A percentile compares a stretch with the other conserved stretches of the same genome.
These are phyloP conservation scores for Panthera leo DNA, from an alignment of 2,113 vertebrate genomes.

Conservation along the genomic window DNA sequence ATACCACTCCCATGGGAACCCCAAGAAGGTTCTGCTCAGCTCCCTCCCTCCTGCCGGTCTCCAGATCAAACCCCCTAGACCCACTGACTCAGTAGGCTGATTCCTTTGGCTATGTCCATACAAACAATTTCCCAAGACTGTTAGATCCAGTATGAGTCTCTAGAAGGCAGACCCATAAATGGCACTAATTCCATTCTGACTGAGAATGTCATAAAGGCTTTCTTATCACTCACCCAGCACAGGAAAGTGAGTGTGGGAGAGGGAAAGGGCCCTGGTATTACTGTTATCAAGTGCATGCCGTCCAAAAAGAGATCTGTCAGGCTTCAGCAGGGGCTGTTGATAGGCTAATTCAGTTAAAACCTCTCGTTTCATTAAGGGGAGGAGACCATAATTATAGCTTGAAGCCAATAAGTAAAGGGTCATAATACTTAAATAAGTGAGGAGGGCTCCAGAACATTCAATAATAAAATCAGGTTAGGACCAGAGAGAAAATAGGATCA, in stretches of 20 bases:
- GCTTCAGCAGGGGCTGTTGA: background rate
- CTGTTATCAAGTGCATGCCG: background rate
- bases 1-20: background rate
- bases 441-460: slow-evolving; percentile 25
- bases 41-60: background rate
- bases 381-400: background rate
- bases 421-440: slow-evolving; percentile 4
- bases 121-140: background rate
- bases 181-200: background rate
- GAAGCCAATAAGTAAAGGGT: slow-evolving; percentile 32
- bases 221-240: background rate
- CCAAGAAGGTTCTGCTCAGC: background rate
- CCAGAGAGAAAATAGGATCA: background rate
- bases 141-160: background rate
- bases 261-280: background rate
- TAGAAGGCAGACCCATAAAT: background rate
- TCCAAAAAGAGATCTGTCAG: background rate
- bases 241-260: background rate
- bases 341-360: slow-evolving; percentile 34
- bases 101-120: background rate
- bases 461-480: background rate
- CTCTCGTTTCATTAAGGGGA: slow-evolving; percentile 29
- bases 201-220: background rate
- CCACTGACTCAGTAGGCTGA: background rate
- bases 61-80: background rate